Conservation (phyloP, 2,797 vertebrate species). For the Neosilurus hyrtlii region DNA sequence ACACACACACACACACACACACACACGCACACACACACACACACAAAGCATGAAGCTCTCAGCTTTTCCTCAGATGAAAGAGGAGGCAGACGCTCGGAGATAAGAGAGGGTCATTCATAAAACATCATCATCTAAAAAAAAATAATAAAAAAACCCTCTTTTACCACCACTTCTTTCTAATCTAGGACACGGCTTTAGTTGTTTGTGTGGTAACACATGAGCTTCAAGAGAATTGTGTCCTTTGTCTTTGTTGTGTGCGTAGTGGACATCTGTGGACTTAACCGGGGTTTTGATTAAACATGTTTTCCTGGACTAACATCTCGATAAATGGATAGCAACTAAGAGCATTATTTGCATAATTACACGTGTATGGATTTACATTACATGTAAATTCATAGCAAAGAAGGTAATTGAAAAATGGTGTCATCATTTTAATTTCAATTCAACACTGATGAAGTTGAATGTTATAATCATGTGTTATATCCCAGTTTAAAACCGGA, state of each 20-base stretch:
- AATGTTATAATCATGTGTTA: neutral
- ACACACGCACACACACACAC: no score
- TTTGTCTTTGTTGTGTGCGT: neutral
- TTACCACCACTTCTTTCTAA: constrained; percentile 59
- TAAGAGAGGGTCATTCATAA: constrained; percentile 69
- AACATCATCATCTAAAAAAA: constrained; percentile 75
- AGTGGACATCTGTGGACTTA: constrained; percentile 6
- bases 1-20: no score
- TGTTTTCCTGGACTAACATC: neutral
- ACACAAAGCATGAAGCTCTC: constrained; percentile 35
- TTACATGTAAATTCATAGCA: neutral
- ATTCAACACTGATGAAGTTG: no score
- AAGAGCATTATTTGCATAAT: constrained; percentile 17
- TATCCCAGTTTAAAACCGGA: neutral
- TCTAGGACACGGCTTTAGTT: constrained; percentile 64
- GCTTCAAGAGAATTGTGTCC: constrained; percentile 16
- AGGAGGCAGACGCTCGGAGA: constrained; percentile 34
- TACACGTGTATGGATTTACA: constrained; percentile 1
- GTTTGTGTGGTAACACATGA: constrained; percentile 53
- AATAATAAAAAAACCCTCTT: constrained; percentile 55
- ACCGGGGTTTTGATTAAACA: neutral
- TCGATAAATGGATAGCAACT: neutral
- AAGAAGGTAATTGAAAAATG: neutral
- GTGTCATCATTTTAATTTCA: neutral
- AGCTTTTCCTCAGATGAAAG: constrained; percentile 33